Conservation (phyloP, 2,113 vertebrate species). For the Tricholaema leucomelas region DNA sequence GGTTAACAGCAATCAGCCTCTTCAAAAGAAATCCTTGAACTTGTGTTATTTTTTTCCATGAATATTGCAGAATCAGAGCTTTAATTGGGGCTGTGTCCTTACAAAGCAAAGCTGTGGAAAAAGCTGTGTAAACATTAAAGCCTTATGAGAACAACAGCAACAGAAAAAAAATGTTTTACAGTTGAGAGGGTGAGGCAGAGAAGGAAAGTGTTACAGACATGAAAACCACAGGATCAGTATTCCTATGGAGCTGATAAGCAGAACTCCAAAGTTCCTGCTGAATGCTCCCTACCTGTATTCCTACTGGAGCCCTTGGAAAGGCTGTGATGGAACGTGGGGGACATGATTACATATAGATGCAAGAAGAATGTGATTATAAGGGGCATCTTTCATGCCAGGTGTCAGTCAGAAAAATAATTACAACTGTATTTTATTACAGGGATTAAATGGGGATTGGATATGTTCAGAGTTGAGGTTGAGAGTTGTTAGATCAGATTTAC, state of each 20-base stretch:
- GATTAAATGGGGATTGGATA: background rate
- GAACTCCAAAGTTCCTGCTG: constrained; percentile 31
- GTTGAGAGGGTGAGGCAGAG: constrained; percentile 63
- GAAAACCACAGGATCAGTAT: constrained; percentile 58
- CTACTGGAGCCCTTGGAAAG: background rate
- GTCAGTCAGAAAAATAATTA: constrained; percentile 32
- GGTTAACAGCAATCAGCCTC: constrained; percentile 75
- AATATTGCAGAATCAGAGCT: constrained; percentile 73
- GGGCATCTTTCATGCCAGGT: background rate
- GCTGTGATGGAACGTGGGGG: background rate
- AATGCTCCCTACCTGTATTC: background rate
- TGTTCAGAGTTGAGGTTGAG: background rate
- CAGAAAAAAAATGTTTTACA: constrained; percentile 62
- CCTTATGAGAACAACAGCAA: constrained; percentile 60
- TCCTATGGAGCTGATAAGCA: constrained; percentile 59
- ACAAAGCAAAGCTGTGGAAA: constrained; percentile 71
- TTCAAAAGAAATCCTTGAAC: constrained; percentile 79
- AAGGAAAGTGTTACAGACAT: constrained; percentile 72
- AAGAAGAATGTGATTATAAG: constrained; percentile 16
- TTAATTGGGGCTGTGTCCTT: constrained; percentile 75
- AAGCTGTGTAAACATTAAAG: constrained; percentile 79
- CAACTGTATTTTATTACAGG: background rate
- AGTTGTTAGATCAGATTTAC: background rate
- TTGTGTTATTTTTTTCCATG: constrained; percentile 49
- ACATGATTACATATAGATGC: background rate